phyloP scores from a whole-genome alignment of 2,113 vertebrate genomes.

The Scytalopus superciliaris region DNA sequence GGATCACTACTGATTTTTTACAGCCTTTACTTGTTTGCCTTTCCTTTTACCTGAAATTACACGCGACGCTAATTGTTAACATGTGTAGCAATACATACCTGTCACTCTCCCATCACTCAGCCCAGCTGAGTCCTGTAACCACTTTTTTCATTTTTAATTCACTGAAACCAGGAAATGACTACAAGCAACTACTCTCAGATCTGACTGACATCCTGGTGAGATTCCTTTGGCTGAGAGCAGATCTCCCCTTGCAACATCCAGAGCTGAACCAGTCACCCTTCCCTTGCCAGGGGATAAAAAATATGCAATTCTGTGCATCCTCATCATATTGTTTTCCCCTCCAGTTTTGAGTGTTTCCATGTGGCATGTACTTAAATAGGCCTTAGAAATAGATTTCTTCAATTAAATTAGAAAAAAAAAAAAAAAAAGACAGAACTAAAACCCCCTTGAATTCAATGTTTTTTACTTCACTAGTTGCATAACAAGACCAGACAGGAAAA shows the following conservation, averaged over 20 bases:
- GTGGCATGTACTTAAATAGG: background rate
- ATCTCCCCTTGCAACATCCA: background rate
- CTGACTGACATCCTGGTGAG: background rate
- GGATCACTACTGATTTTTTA: slow-evolving; percentile 3
- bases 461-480: background rate
- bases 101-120: background rate
- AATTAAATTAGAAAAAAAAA: background rate
- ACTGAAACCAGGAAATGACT: background rate
- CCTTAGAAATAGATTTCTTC: background rate
- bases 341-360: background rate
- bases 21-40: background rate
- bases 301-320: background rate
- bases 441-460: background rate
- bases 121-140: background rate
- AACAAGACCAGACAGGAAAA: background rate
- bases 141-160: background rate
- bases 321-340: background rate
- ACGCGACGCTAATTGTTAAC: background rate
- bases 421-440: background rate
- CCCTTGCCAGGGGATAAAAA: background rate
- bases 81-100: background rate
- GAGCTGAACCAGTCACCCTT: background rate
- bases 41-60: background rate
- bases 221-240: background rate
- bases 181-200: background rate